Conservation (phyloP, 1,140 invertebrate species). For the Adoxophyes honmai region DNA sequence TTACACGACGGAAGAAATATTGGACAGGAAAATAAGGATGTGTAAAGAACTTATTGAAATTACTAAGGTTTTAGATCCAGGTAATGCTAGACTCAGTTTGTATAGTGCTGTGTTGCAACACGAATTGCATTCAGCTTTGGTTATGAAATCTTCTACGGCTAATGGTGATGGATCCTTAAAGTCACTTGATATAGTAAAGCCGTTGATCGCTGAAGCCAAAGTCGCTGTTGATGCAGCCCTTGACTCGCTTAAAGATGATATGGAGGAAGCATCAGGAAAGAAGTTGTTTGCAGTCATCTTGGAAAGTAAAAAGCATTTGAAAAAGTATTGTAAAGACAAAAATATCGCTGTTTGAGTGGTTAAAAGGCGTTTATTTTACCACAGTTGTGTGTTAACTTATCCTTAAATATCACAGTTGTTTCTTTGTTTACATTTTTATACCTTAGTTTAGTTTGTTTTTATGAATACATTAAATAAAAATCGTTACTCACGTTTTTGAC, state of each 20-base stretch:
- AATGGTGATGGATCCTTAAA: constrained; percentile 55
- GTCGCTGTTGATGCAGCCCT: constrained; percentile 47
- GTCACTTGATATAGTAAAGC: constrained; percentile 45
- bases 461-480: too few relatives aligned
- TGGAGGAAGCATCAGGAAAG: constrained; percentile 63
- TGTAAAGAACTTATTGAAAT: constrained; percentile 83
- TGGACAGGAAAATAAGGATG: constrained; percentile 81
- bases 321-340: constrained; percentile 58
- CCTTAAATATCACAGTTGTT: constrained; percentile 37
- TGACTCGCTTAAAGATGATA: constrained; percentile 57
- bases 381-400: constrained; percentile 27
- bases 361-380: constrained; percentile 3
- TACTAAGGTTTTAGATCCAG: constrained; percentile 82
- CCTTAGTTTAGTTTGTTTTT: too few relatives aligned
- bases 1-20: constrained; percentile 77
- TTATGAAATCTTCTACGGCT: constrained; percentile 75
- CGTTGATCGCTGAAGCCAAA: constrained; percentile 49
- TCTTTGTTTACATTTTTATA: constrained; percentile 27
- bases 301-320: constrained; percentile 56
- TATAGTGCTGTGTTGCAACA: constrained; percentile 85
- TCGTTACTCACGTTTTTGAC: too few relatives aligned
- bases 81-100: constrained; percentile 82
- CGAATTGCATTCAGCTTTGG: constrained; percentile 80
- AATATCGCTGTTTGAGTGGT: constrained; percentile 36
- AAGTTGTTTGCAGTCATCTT: constrained; percentile 57